Evolutionary conservation across 2,888 invertebrate genomes (phyloP), one percentile per base, ranked within the genome.

Genomic region (Acleris emargana): DNA sequence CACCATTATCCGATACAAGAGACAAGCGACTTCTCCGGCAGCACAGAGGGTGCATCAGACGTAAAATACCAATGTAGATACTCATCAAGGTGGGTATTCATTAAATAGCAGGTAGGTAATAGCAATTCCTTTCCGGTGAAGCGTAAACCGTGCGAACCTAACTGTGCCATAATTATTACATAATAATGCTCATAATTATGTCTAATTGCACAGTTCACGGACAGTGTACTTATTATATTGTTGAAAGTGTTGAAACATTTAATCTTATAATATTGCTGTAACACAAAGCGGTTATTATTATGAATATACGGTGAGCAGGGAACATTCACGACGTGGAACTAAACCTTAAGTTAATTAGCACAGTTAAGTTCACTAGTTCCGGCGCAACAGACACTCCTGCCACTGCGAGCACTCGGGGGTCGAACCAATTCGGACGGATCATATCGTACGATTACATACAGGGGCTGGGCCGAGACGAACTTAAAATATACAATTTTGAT

Each of bases 341-440:
- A 57, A 60, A 66, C 57, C 55, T 32, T 17, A 28, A 57, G 47
- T 61, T 66, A 66, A 58, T 47, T 22, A 50, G 64, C 64, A 61
- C 66, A 61, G 66, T 51, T 66, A 25, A 47, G 66, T 61, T 57
- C 66, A 66, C 57, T 38, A 53, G 42, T 42, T 50, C 50, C 43
- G 60, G 66, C 60, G 17, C 43, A 28, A 66, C 60, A 50, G 51
- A 66, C 73, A 75, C 77, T 78, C 81, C 77, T 82, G 79, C 76
- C 76, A 81, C 79, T 72, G 75, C 69, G 73, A 78, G 79, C 81
- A 79, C 80, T 79, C 75, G 81, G 84, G 88, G 89, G 78, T 80
- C 81, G 82, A 80, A 79, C 82, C 82, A 80, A 84, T 77, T 86
- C 89, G 90, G 90, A 90, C 90, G 90, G 90, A 90, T 87, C 83